These are phyloP conservation scores for Saguinus midas DNA, from an alignment of 2,113 vertebrate genomes.

Conservation along the genomic window DNA sequence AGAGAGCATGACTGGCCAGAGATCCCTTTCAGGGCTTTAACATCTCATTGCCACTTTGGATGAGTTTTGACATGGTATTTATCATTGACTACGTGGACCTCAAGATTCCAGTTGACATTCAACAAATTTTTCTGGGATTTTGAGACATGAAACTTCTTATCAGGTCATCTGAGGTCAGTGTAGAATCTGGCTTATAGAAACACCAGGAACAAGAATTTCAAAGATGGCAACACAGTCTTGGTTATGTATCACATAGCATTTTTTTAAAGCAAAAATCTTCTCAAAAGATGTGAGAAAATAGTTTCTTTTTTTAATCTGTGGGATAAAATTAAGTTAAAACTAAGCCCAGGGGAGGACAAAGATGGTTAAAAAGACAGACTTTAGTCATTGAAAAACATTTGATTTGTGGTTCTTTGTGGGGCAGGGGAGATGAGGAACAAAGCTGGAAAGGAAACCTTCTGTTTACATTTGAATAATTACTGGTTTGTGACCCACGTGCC, in stretches of 20 bases:
- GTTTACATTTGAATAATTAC: neutral
- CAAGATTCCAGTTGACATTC: neutral
- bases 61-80: neutral
- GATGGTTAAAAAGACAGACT: constrained; percentile 22
- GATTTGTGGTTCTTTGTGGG: neutral
- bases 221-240: neutral
- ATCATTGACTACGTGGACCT: neutral
- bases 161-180: neutral
- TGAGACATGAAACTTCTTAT: neutral
- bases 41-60: neutral
- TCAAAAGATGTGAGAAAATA: constrained; percentile 23
- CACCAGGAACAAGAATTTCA: neutral
- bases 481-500: neutral
- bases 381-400: constrained; percentile 23
- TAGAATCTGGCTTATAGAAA: constrained; percentile 7
- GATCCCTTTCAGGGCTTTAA: neutral
- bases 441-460: neutral
- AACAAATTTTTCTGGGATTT: constrained; percentile 22
- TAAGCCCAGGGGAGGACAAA: neutral
- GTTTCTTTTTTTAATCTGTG: neutral
- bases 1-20: no score
- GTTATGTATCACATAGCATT: neutral
- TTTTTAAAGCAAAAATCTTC: constrained; percentile 25
- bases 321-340: constrained; percentile 54
- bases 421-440: neutral